These are phyloP conservation scores for Galeopterus variegatus DNA, from an alignment of 2,113 vertebrate genomes.

Conservation along the genomic window DNA sequence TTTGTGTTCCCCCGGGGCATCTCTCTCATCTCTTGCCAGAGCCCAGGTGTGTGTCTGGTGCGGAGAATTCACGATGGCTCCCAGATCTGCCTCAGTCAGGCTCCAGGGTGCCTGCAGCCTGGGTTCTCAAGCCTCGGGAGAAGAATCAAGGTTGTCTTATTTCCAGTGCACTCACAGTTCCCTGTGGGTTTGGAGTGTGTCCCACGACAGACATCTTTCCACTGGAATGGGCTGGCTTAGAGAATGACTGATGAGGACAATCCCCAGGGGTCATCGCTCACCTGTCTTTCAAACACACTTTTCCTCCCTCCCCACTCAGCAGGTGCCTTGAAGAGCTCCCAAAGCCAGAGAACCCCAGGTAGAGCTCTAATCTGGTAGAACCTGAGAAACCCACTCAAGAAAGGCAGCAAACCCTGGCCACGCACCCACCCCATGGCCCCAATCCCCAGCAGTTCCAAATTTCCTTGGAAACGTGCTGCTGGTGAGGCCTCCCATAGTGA, in stretches of 20 bases:
- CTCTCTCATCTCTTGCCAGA: neutral
- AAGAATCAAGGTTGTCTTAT: neutral
- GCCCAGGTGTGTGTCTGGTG: neutral
- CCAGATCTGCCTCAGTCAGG: neutral
- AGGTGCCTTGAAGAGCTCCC: neutral
- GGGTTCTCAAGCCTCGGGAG: neutral
- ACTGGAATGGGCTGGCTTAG: neutral
- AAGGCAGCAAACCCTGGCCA: neutral
- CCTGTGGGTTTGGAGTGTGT: neutral
- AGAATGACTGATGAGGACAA: neutral
- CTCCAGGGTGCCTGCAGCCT: neutral
- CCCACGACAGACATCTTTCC: neutral
- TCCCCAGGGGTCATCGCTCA: neutral
- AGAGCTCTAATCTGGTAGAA: neutral
- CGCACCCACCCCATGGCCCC: fast-evolving
- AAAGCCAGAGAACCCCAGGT: neutral
- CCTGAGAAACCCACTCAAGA: neutral
- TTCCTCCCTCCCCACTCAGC: neutral
- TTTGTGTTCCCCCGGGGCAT: neutral
- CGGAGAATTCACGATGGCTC: neutral
- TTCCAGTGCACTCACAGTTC: neutral
- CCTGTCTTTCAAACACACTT: neutral
- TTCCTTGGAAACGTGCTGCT: neutral
- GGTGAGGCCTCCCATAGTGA: neutral
- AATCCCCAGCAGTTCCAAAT: neutral